phyloP scores from a whole-genome alignment of 2,888 invertebrate species.

The Catocala sponsa region DNA sequence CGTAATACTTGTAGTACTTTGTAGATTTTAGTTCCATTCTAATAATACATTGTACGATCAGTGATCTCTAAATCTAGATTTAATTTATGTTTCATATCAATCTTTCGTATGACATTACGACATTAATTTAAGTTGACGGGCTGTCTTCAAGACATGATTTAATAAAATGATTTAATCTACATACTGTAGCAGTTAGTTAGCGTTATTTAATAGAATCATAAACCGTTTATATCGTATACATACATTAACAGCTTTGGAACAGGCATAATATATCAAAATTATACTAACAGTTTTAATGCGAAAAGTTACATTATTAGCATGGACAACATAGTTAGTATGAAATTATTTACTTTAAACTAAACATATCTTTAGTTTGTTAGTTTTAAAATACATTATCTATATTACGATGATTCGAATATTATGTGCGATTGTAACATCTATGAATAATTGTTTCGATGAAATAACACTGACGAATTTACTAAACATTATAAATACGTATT shows the following conservation, averaged over 20 bases:
- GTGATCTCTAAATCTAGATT: neutral
- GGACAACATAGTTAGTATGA: neutral
- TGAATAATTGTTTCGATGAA: too few species aligned
- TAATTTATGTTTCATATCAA: conserved; percentile 9
- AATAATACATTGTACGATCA: too few species aligned
- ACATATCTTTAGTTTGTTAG: neutral
- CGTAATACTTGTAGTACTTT: too few species aligned
- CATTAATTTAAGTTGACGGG: neutral
- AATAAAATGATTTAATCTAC: conserved; percentile 2
- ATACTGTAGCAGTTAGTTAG: neutral
- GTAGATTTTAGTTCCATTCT: too few species aligned
- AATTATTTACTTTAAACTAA: conserved; percentile 7
- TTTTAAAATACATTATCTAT: neutral
- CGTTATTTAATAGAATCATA: conserved; percentile 14
- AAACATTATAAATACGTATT: too few species aligned
- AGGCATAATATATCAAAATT: conserved; percentile 10
- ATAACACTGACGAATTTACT: too few species aligned
- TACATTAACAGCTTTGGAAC: conserved; percentile 3
- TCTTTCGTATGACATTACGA: conserved; percentile 13
- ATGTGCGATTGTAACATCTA: neutral
- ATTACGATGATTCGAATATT: neutral
- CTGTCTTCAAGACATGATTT: conserved; percentile 8
- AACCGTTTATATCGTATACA: conserved; percentile 10
- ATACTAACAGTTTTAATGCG: neutral
- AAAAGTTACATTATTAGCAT: neutral